A percentile compares a stretch with the other conserved stretches of the same genome.
These are phyloP conservation scores for Arctopsyche grandis DNA, from an alignment of 1,140 invertebrate species.

Conservation along the genomic window DNA sequence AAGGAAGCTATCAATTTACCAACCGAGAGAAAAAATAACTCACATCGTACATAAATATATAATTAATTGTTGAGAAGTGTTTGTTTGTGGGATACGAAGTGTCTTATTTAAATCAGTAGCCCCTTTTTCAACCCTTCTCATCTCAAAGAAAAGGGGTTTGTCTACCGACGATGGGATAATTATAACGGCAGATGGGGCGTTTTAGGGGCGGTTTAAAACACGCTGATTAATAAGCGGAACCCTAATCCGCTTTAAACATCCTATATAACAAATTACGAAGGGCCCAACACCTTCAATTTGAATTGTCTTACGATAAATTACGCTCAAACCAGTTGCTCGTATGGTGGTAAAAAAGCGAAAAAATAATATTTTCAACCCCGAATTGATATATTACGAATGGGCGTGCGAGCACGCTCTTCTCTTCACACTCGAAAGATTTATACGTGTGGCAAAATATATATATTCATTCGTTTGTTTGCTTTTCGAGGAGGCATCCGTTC, in stretches of 20 bases:
- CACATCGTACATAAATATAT: not conserved
- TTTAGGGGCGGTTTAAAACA: slow-evolving; percentile 33
- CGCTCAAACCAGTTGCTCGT: not conserved
- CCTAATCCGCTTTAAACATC: slow-evolving; percentile 26
- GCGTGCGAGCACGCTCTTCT: not conserved
- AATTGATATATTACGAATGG: slow-evolving; percentile 7
- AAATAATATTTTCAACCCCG: not conserved
- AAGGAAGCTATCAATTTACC: no score
- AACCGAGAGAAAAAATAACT: no score
- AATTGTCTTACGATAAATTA: slow-evolving; percentile 6
- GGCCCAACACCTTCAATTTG: not conserved
- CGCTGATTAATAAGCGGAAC: slow-evolving; percentile 40
- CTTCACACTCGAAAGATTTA: slow-evolving; percentile 5
- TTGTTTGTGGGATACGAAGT: not conserved
- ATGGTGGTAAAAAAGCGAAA: not conserved
- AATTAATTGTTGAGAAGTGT: no score
- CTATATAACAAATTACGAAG: not conserved
- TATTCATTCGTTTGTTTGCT: not conserved
- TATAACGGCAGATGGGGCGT: slow-evolving; percentile 40
- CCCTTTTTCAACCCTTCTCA: slow-evolving; percentile 39
- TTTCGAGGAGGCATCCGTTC: no score
- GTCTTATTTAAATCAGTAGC: slow-evolving; percentile 6
- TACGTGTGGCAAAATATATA: not conserved
- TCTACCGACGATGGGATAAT: slow-evolving; percentile 30
- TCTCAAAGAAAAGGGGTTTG: slow-evolving; percentile 9